Base-by-base conservation (phyloP, 2,888 invertebrate species). In the Germaria angustata region DNA sequence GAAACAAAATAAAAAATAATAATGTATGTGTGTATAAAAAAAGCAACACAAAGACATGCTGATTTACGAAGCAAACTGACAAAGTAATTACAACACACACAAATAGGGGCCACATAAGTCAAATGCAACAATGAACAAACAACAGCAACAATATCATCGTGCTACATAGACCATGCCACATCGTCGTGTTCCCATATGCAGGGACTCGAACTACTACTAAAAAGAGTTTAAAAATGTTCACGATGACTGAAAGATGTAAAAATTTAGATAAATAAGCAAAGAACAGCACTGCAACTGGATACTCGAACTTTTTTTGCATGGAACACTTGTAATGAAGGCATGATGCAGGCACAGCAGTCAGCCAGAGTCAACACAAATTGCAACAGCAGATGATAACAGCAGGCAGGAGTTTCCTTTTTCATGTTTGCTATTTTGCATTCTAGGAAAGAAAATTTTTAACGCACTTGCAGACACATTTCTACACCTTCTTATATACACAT, bases 101-200 rank as follows among this genome's bases (percentile, higher is more conserved):
- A 83, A 81, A 84, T 83, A 77, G 81, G 81, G 81, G 83, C 78
- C 81, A 73, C 41, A 84, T 77, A 84, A 84, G 80, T 80, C 83
- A 84, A 84, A 69, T 72, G 63, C 65, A 80, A 78, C 69, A 69
- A 77, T 57, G 39, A 61, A 51, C 63, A 79, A 69, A 36, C 55
- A 66, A 51, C 44, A 69, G 24, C 51, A 51, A 28, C 28, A 69
- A n/a, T 36, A 66, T 20, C 46, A 71, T 49, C 44, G 57, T 51
- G 72, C 65, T 57, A 28, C 65, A 66, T 24, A 75, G 61, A 24
- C 24, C 41, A 55, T 32, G 36, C 75, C 75, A 66, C 65, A 75
- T 75, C 46, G 57, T 57, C 36, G 36, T 36, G 49, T 71, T 71
- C 51, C 72, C 79, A 65, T 79, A 79, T 79, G 79, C 72, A 80